Evolutionary conservation across 2,113 vertebrate species (phyloP).

Genomic region (Plestiodon gilberti): DNA sequence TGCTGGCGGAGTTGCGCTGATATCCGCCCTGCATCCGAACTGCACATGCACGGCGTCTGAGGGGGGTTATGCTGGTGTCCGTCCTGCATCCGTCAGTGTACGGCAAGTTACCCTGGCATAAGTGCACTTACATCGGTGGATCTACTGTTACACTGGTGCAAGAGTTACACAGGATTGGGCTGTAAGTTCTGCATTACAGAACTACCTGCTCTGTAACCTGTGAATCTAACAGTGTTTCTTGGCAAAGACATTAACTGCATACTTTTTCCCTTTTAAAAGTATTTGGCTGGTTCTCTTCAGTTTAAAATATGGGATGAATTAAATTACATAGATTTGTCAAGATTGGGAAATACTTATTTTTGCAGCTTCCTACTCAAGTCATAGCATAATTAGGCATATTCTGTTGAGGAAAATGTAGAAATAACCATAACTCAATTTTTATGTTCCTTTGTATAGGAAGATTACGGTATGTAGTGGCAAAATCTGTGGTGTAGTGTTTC

Average conservation of each 20-base stretch:
- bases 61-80: too few species aligned
- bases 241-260: neutral
- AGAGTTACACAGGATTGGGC: too few species aligned
- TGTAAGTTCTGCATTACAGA: neutral
- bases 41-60: too few species aligned
- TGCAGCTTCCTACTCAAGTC: neutral
- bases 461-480: neutral
- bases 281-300: neutral
- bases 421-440: neutral
- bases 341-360: neutral
- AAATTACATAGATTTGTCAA: neutral
- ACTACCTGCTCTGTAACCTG: neutral
- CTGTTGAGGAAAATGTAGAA: neutral
- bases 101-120: too few species aligned
- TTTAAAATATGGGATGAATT: neutral
- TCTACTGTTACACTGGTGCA: too few species aligned
- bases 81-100: too few species aligned
- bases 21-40: too few species aligned
- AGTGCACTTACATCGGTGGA: too few species aligned
- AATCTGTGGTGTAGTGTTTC: neutral
- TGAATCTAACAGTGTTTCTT: neutral
- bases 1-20: too few species aligned
- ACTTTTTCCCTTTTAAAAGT: neutral
- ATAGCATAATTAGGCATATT: neutral
- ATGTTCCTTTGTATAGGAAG: neutral